A percentile compares a stretch with the other conserved stretches of the same genome.
These are phyloP conservation scores for Sebastiscus tertius DNA, from an alignment of 2,797 vertebrate genomes.

Conservation along the genomic window DNA sequence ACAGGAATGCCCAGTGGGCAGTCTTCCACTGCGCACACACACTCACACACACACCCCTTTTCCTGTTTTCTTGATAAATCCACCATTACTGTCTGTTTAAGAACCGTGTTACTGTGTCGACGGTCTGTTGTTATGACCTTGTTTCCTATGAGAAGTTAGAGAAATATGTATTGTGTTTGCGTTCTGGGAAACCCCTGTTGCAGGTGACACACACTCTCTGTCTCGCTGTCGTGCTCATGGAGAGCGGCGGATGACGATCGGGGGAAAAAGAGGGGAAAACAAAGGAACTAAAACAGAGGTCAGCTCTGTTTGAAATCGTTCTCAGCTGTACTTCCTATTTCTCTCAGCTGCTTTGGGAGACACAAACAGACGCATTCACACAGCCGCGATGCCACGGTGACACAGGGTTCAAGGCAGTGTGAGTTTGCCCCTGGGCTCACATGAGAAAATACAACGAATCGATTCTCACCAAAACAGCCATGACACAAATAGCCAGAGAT, in stretches of 20 bases:
- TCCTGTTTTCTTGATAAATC: slow-evolving; percentile 65
- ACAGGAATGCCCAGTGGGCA: slow-evolving; percentile 67
- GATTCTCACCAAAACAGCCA: slow-evolving; percentile 1
- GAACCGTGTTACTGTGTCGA: not conserved
- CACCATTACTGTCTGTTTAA: slow-evolving; percentile 13
- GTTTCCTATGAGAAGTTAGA: slow-evolving; percentile 39
- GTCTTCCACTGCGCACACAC: slow-evolving; percentile 31
- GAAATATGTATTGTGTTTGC: slow-evolving; percentile 41
- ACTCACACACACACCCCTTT: slow-evolving; percentile 22
- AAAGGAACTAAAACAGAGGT: slow-evolving; percentile 59
- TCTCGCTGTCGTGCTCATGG: not conserved
- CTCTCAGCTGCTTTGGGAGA: slow-evolving; percentile 35
- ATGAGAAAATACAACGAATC: slow-evolving; percentile 40
- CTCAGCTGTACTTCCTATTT: slow-evolving; percentile 66
- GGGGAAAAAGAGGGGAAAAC: slow-evolving; percentile 11
- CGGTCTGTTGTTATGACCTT: slow-evolving; percentile 27
- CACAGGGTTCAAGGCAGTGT: slow-evolving; percentile 48
- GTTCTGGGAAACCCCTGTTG: slow-evolving; percentile 42
- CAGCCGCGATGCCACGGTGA: slow-evolving; percentile 33
- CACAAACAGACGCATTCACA: slow-evolving; percentile 48
- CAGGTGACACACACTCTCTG: slow-evolving; percentile 44
- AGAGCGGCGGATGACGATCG: not conserved
- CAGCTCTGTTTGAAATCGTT: slow-evolving; percentile 53
- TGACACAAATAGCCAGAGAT: not conserved
- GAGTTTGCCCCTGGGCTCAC: slow-evolving; percentile 37